Base-by-base conservation (phyloP, 2,888 invertebrate genomes). In the Sclerodermus sp. region DNA sequence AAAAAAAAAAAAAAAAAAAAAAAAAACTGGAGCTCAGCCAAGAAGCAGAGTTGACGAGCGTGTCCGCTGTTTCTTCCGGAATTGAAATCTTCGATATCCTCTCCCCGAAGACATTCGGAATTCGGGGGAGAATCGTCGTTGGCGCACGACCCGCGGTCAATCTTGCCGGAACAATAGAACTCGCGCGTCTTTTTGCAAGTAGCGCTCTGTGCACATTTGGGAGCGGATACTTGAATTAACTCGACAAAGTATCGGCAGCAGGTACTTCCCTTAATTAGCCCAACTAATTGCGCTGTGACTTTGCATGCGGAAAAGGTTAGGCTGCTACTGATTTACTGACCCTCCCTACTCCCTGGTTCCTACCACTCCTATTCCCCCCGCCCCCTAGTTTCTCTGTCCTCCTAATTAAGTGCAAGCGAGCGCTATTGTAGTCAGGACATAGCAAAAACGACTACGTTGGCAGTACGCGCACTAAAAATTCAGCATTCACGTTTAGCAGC, bases 251-350 rank as follows among this genome's bases (percentile, higher is more conserved):
- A 70, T 65, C 67, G 60, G 60, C 60, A n/a, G n/a, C n/a, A 62
- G 65, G 61, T 65, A 67, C 69, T 74, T n/a, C n/a, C 66, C 65
- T 71, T 74, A 71, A 73, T 74, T 74, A 74, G 70, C 57, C 51
- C 61, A 66, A 63, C 70, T 71, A 73, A 73, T 73, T 71, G 69
- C 64, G 48, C 64, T 52, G 57, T 58, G 64, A 53, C 62, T 65
- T 59, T 51, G 62, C 64, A 61, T 67, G 60, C 64, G 64, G 63
- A 69, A 72, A 69, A 70, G 69, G 70, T 69, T 67, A 64, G 63
- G 61, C 60, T 62, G 60, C 65, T 63, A n/a, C 55, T 73, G 70
- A 72, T 74, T 72, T 74, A 72, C 71, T 67, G 66, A 64, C 59
- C 56, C 62, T 62, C 60, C 54, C 59, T 58, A 30, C 53, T 17